Base-by-base conservation (phyloP, 1,140 invertebrate genomes). In the Galleria mellonella region DNA sequence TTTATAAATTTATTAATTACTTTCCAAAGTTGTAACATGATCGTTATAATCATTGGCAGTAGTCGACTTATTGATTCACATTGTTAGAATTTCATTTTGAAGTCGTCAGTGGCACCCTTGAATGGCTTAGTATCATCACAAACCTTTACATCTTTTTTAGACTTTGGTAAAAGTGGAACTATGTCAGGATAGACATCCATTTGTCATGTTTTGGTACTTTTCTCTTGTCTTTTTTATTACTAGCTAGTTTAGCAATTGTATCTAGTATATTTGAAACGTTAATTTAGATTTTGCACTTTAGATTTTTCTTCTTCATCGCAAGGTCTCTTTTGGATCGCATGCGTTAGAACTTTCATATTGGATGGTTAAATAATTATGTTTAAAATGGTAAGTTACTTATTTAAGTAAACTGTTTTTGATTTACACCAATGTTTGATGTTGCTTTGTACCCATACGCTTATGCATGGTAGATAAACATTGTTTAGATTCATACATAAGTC, bases 121-220 rank as follows among this genome's bases (percentile, higher is more conserved):
- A 76, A 85, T 85, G 82, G 82, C 78, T 85, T 85, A 72, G 71
- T 79, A 83, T 72, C 68, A 79, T 76, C 74, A 78, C 63, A 62
- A 61, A 68, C 72, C 62, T 69, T 75, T 59, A 70, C 61, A 64
- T 71, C 52, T 58, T 78, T 55, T 74, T 63, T 63, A 59, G 51
- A 65, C 62, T 61, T 51, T 50, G 60, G 51, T 67, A 62, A 51
- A 56, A 62, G 55, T 51, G 61, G 61, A 51, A 51, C 68, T 63
- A 70, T 56, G 56, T 65, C 61, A 50, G 61, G 48, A 57, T 51
- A 56, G 37, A 61, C 66, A 61, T 62, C 68, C 67, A 72, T 75
- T 62, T 50, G 65, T 66, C 72, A 69, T 45, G 74, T 77, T 74
- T 72, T 76, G 67, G 76, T 67, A 66, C 54, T 67, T 74, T 77